Evolutionary conservation across 1,140 invertebrate genomes (phyloP), one percentile per base, ranked within the genome.

Genomic region (Drosophila santomea): DNA sequence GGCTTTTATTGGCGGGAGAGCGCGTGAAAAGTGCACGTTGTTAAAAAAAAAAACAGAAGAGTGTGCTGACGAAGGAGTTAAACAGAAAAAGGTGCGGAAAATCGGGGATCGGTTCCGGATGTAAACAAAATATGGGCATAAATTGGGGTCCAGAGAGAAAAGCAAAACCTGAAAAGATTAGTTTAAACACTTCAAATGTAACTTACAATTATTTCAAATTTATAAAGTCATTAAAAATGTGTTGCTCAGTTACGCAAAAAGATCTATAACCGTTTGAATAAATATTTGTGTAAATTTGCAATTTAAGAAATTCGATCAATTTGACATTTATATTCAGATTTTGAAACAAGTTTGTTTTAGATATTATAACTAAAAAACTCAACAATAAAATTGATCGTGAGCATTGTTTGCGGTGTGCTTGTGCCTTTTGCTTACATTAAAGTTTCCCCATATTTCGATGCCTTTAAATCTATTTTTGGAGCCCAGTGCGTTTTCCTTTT

Each of bases 391-490:
- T 12, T 6, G 2, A 20, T 3, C 17, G 11, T 17, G 2, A 52
- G 47, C 36, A 45, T 61, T 52, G 51, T 25, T 61, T 8, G 4
- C 48, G 10, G 45, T 63, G 43, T 45, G 20, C 48, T 41, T 61
- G 39, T 38, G 43, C 17, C 39, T 55, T 75, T 75, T 83, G 75
- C 74, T 72, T 84, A 76, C 76, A 64, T 73, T 75, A 50, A 55
- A 61, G 39, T 61, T 47, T 43, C 48, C 35, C 35, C 44, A 14
- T 17, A 4, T 48, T 44, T 47, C 44, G 45, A 59, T 50, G 17
- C 47, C 44, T 55, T 41, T 61, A 51, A 64, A 76, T 66, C 69
- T 89, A 88, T 88, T 83, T 89, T 80, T 69, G 80, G 83, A 83
- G 76, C 69, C 75, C 51, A 15, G 50, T 50, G 35, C 41, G 32